Evolutionary conservation across 1,140 invertebrate species (phyloP), one percentile per base, ranked within the genome.

Genomic region (Euwallacea similis): DNA sequence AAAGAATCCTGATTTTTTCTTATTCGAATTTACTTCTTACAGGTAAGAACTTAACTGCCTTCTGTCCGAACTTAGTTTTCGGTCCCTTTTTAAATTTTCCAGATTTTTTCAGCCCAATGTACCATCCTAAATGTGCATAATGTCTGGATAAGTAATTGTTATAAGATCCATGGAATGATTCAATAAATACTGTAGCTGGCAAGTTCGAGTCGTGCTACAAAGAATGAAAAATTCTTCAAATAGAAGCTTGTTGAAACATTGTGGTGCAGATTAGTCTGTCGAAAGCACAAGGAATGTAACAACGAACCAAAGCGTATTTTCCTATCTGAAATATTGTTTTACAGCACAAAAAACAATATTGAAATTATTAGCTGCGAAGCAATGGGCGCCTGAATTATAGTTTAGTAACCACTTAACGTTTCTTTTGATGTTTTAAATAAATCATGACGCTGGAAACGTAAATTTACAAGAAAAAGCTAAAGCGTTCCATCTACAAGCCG

Each of bases 21-120:
- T 60, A 77, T 65, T 78, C 69, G 66, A 79, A 76, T 65, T 71
- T 74, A 7, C 65, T 72, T 56, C 80, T 73, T 72, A 83, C 79
- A 6, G 86, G 82, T 61, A 87, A 76, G 78, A 90, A 90, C 74
- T 87, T 85, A 69, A 87, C 85, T 2, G 88, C 85, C 76, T 88
- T 88, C 78, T 90, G 88, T 10, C 86, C 85, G 79, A 83, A 86
- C 33, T 76, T 81, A 0, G 88, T 90, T 75, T 84, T 85, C 2
- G 82, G 76, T 0, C 87, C 89, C 8, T 82, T 80, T 77, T 89
- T 89, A 16, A 83, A 78, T 70, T 86, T 85, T 10, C 88, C 88
- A 42, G 85, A 87, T 75, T 86, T 88, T 73, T 90, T 90, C 55
- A 90, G 84, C 7, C 84, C 88, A 15, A 89, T 79, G 82, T 88